phyloP scores from a whole-genome alignment of 2,113 vertebrate genomes.

The Plecotus auritus region DNA sequence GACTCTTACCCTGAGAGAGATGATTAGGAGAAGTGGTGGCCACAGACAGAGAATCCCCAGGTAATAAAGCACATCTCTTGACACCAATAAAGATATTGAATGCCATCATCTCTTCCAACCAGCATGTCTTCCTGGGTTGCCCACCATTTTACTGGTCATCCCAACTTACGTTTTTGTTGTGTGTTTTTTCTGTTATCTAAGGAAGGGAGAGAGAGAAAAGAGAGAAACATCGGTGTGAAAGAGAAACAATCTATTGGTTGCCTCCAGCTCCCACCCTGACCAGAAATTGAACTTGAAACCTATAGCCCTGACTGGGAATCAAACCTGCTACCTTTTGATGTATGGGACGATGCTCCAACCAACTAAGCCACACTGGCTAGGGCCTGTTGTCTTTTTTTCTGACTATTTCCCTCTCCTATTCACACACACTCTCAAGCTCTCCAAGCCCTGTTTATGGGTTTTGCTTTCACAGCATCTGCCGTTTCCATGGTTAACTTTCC shows the following conservation, averaged over 20 bases:
- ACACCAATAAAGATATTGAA: neutral
- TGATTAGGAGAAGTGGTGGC: conserved; percentile 87
- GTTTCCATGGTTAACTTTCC: neutral
- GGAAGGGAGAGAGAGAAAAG: neutral
- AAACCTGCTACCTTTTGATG: neutral
- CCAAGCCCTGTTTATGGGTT: neutral
- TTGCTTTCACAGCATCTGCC: neutral
- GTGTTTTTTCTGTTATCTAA: neutral
- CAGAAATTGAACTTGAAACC: neutral
- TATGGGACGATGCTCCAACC: neutral
- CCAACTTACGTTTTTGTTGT: neutral
- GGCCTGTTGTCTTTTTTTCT: neutral
- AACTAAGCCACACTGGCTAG: neutral
- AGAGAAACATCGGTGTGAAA: neutral
- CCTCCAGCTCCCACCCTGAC: neutral
- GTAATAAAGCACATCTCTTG: conserved; percentile 68
- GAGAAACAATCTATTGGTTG: neutral
- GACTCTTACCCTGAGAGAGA: conserved; percentile 81
- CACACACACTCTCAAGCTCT: neutral
- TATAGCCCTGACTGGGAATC: neutral
- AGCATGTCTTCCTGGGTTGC: neutral
- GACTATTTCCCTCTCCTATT: neutral
- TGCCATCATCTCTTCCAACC: neutral
- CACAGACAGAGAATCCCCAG: conserved; percentile 77
- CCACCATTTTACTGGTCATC: neutral